phyloP scores from a whole-genome alignment of 1,140 invertebrate species.

The Sminthurides bifidus region DNA sequence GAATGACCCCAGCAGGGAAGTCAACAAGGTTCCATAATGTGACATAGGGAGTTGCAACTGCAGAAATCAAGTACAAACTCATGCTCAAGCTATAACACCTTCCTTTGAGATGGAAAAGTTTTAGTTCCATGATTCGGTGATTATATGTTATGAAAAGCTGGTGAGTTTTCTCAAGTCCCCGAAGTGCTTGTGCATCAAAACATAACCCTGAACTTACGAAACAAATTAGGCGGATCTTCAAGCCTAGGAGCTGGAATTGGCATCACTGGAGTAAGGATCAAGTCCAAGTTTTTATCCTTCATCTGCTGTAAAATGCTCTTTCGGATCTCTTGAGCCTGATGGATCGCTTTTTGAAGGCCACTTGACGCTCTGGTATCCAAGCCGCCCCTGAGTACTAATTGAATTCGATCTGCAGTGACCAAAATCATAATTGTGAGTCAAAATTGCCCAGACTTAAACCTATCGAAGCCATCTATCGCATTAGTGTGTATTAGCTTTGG shows the following conservation, averaged over 20 bases:
- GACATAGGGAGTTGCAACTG: constrained; percentile 31
- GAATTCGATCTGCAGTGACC: background rate
- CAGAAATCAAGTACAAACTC: background rate
- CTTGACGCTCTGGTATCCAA: constrained; percentile 14
- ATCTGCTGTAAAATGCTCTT: constrained; percentile 15
- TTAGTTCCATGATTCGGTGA: background rate
- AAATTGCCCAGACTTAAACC: background rate
- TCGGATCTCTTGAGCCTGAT: constrained; percentile 6
- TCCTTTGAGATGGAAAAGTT: background rate
- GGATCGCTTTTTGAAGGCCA: constrained; percentile 15
- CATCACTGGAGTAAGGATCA: constrained; percentile 15
- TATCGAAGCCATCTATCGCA: background rate
- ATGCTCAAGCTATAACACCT: background rate
- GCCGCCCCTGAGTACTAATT: background rate
- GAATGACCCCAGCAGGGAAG: constrained; percentile 35
- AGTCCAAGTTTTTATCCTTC: constrained; percentile 14
- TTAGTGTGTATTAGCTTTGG: background rate
- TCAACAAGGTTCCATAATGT: constrained; percentile 35
- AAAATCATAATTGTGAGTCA: background rate
- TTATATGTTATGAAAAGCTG: constrained; percentile 4
- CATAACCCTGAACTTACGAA: constrained; percentile 12
- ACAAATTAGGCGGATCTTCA: constrained; percentile 16
- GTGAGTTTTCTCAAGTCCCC: background rate
- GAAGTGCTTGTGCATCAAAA: background rate
- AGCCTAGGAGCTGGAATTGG: constrained; percentile 5